phyloP scores from a whole-genome alignment of 2,888 invertebrate genomes.

The Suillia variegata region DNA sequence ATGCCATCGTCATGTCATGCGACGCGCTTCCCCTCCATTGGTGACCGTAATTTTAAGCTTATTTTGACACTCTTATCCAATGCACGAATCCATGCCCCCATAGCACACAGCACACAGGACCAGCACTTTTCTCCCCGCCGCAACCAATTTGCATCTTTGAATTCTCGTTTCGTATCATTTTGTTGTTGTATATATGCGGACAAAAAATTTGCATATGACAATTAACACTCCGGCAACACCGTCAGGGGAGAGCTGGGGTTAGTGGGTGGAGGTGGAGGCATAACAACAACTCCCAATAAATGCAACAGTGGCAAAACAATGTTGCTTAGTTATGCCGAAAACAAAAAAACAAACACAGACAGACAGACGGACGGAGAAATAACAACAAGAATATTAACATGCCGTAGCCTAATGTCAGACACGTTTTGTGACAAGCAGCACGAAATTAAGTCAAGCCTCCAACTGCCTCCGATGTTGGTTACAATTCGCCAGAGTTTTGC shows the following conservation, averaged over 20 bases:
- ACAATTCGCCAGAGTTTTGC: too few species aligned
- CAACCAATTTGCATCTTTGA: slow-evolving; percentile 50
- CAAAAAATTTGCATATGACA: slow-evolving; percentile 55
- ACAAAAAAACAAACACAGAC: too few species aligned
- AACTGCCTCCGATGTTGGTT: too few species aligned
- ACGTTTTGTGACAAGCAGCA: too few species aligned
- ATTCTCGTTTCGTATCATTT: slow-evolving; percentile 51
- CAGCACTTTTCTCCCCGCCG: neutral
- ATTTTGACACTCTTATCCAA: slow-evolving; percentile 44
- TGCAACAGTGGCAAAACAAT: neutral
- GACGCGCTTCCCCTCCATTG: neutral
- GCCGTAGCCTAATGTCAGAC: too few species aligned
- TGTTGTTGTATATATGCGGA: too few species aligned
- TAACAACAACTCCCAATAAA: neutral
- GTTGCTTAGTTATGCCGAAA: too few species aligned
- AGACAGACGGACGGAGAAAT: too few species aligned
- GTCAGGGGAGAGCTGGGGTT: too few species aligned
- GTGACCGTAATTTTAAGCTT: slow-evolving; percentile 48
- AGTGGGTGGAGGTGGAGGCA: neutral
- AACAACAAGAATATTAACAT: too few species aligned
- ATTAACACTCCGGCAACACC: slow-evolving; percentile 42
- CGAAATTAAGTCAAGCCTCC: too few species aligned
- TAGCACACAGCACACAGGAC: neutral
- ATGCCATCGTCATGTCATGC: too few species aligned
- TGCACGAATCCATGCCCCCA: neutral